Base-by-base conservation (phyloP, 2,888 invertebrate species). In the Cloeon dipterum region DNA sequence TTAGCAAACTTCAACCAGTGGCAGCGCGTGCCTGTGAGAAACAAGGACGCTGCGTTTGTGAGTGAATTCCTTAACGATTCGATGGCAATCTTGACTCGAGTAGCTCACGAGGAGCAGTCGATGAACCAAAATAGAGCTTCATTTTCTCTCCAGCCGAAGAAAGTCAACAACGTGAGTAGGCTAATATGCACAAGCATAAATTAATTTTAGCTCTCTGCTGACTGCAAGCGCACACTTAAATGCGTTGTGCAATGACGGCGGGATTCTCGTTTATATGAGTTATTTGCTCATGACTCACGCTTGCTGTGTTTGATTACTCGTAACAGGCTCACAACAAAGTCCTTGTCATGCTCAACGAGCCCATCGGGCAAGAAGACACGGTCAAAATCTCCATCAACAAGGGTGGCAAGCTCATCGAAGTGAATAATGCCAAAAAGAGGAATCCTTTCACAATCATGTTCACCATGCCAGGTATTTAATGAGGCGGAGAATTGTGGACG, bases 361-460 rank as follows among this genome's bases (percentile, higher is more conserved):
- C 83, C 1, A 61, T 83, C 43, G 66, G 70, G 49, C 70, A 70
- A 36, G 76, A 78, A 47, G 83, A 85, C 58, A 69, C 65, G 42
- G 64, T 83, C 18, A 74, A 72, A 49, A 73, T 85, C 47, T 69
- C 71, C 45, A 71, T 85, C 18, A 82, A 81, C 56, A 76, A 77
- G 48, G 76, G 77, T 48, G 82, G 79, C 10, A 79, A 81, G 46
- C 67, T 74, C 35, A 65, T 76, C 42, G 73, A 79, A 49, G 68
- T 82, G 44, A 66, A 68, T 23, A 69, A 70, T 35, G 71, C 76
- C 46, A 83, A 81, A 50, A 68, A 71, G 45, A 65, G 82, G 45
- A 85, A 86, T 57, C 83, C 85, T 0, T 85, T 77, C 50, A 78
- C 81, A 0, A 56, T 85, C 34, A 82, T 82, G 51, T 81, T 85